Evolutionary conservation across 92 coral and sea anemone genomes (phyloP).

Genomic region (Porites divaricata): DNA sequence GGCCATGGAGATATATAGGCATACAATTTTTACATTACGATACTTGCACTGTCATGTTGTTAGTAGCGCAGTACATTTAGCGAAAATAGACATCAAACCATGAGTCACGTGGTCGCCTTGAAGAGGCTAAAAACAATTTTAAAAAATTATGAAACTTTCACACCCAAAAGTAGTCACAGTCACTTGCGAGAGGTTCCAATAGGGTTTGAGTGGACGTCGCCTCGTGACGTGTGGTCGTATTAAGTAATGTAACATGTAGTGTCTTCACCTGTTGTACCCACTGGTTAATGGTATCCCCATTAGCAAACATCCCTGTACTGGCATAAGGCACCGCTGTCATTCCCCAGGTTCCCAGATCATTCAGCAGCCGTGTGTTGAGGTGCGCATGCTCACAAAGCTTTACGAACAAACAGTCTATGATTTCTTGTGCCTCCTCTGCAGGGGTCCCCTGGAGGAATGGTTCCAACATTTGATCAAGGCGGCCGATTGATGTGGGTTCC

Average conservation of each 20-base stretch:
- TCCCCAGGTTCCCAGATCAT: conserved; percentile 70
- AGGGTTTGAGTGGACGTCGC: too few species aligned
- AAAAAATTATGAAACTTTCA: too few species aligned
- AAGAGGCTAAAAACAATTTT: too few species aligned
- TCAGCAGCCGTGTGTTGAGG: conserved; percentile 64
- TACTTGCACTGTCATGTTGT: too few species aligned
- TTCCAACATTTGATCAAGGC: conserved; percentile 74
- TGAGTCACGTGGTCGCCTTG: too few species aligned
- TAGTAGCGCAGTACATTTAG: too few species aligned
- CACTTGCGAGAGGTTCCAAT: too few species aligned
- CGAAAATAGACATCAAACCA: too few species aligned
- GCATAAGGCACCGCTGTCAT: conserved; percentile 71
- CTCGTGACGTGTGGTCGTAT: neutral
- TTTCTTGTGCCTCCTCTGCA: conserved; percentile 75
- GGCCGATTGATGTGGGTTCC: conserved; percentile 77
- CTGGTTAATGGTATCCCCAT: conserved; percentile 82
- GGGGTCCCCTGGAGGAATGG: conserved; percentile 64
- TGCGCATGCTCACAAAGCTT: conserved; percentile 83
- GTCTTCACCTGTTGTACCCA: conserved; percentile 87
- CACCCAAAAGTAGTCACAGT: too few species aligned
- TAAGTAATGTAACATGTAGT: neutral
- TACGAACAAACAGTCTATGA: conserved; percentile 82
- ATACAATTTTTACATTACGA: too few species aligned
- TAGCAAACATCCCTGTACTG: conserved; percentile 76
- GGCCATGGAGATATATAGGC: too few species aligned